A percentile compares a stretch with the other conserved stretches of the same genome.
phyloP scores from a whole-genome alignment of 1,140 invertebrate species.

The Philotrypesis tridentata region DNA sequence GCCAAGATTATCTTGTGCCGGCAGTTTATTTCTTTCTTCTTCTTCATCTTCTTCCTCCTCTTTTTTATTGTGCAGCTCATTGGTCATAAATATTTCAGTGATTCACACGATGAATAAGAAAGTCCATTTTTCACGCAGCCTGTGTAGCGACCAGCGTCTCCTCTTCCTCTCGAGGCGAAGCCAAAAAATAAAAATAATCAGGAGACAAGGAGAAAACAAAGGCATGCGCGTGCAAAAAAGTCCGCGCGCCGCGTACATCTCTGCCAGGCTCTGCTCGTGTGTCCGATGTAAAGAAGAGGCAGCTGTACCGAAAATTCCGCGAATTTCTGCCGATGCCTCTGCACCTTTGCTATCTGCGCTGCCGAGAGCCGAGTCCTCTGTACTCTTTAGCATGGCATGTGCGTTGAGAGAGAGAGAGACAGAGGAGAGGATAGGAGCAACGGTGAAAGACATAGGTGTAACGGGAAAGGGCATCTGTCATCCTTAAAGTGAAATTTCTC shows the following conservation, averaged over 20 bases:
- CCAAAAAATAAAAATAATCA: background rate
- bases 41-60: too few relatives aligned
- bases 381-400: background rate
- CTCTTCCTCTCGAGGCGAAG: background rate
- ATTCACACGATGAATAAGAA: too few relatives aligned
- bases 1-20: background rate
- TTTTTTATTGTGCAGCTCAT: too few relatives aligned
- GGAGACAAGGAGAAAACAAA: slow-evolving; percentile 1
- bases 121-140: background rate
- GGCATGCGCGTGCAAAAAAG: background rate
- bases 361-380: too few relatives aligned
- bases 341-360: background rate
- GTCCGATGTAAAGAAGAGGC: slow-evolving; percentile 13
- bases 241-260: background rate
- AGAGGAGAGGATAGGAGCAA: background rate
- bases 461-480: slow-evolving; percentile 7
- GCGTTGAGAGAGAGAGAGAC: background rate
- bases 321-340: slow-evolving; percentile 17
- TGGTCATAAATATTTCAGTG: too few relatives aligned
- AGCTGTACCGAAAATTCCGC: slow-evolving; percentile 25
- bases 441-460: background rate
- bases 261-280: background rate
- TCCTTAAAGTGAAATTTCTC: slow-evolving; percentile 8
- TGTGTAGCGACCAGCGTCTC: background rate
- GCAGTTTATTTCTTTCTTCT: background rate